Percentiles rank a stretch among this genome's conserved stretches.
Evolutionary conservation across 1,140 invertebrate genomes (phyloP).

Genomic region (Drosophila tropicalis): DNA sequence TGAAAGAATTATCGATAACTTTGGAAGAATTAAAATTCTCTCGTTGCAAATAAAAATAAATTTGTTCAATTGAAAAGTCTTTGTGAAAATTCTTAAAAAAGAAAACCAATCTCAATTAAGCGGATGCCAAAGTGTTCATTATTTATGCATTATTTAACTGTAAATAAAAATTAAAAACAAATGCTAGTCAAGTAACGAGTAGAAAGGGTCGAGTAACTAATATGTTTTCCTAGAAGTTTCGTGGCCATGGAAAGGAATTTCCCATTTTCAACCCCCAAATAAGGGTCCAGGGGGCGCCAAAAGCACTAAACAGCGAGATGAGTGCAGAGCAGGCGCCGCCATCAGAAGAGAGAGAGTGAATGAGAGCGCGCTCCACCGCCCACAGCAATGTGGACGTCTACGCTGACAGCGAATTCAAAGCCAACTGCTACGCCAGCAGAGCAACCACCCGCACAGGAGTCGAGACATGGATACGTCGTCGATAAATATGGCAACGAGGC

Average conservation of each 20-base stretch:
- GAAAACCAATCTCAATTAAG: no score
- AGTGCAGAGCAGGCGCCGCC: conserved; percentile 40
- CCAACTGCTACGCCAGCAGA: conserved; percentile 46
- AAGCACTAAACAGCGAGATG: conserved; percentile 41
- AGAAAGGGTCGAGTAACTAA: conserved; percentile 14
- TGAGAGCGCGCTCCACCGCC: conserved; percentile 27
- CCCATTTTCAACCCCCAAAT: conserved; percentile 54
- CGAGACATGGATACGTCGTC: conserved; percentile 30
- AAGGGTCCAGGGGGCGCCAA: conserved; percentile 40
- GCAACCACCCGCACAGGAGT: conserved; percentile 60
- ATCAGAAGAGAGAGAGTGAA: conserved; percentile 22
- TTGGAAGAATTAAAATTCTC: not conserved
- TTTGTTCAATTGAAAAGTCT: not conserved
- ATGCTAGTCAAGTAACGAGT: conserved; percentile 2
- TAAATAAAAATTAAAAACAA: not conserved
- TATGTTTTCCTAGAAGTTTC: conserved; percentile 6
- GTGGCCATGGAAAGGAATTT: conserved; percentile 30
- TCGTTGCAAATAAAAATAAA: not conserved
- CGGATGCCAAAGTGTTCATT: not conserved
- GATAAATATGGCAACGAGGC: conserved; percentile 2
- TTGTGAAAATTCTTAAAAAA: not conserved
- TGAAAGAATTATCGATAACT: not conserved
- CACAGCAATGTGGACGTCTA: conserved; percentile 24
- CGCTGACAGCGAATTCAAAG: conserved; percentile 12
- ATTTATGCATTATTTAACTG: not conserved